Percentiles rank a stretch among this genome's conserved stretches.
Evolutionary conservation across 2,113 vertebrate species (phyloP).

Genomic region (Ammodytes marinus): DNA sequence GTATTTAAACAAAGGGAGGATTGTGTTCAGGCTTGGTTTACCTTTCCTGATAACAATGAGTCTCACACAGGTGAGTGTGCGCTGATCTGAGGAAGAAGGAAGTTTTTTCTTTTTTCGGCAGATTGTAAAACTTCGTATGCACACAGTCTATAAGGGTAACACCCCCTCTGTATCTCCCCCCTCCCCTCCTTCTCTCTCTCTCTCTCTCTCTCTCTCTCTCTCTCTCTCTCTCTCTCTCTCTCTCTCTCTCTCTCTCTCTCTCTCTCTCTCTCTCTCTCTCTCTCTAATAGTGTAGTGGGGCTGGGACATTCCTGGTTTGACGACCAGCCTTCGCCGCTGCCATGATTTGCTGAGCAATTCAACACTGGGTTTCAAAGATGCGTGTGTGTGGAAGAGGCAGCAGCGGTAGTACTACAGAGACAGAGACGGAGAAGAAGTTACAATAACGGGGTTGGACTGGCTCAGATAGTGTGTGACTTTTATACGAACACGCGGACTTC

Average conservation of each 20-base stretch:
- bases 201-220: constrained; percentile 19
- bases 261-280: constrained; percentile 34
- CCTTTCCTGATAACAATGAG: not conserved
- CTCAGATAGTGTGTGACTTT: constrained; percentile 9
- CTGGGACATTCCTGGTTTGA: constrained; percentile 86
- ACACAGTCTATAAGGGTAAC: constrained; percentile 64
- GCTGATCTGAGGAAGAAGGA: constrained; percentile 42
- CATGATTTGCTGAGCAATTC: constrained; percentile 84
- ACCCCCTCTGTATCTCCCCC: constrained; percentile 14
- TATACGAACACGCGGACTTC: constrained; percentile 29
- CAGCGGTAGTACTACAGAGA: constrained; percentile 62
- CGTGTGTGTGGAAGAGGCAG: constrained; percentile 75
- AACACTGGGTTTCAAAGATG: constrained; percentile 81
- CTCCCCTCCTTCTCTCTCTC: not conserved
- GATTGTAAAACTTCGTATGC: constrained; percentile 72
- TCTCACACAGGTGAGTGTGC: constrained; percentile 32
- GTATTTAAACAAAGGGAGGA: not conserved
- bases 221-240: constrained; percentile 41
- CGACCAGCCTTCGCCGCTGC: constrained; percentile 78
- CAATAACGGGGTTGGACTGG: constrained; percentile 30
- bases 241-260: constrained; percentile 11
- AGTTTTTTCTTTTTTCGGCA: constrained; percentile 26
- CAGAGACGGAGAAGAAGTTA: constrained; percentile 41
- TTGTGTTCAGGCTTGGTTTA: constrained; percentile 3
- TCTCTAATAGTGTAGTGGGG: constrained; percentile 71